Evolutionary conservation across 2,113 vertebrate species (phyloP).

Genomic region (Clarias magur): DNA sequence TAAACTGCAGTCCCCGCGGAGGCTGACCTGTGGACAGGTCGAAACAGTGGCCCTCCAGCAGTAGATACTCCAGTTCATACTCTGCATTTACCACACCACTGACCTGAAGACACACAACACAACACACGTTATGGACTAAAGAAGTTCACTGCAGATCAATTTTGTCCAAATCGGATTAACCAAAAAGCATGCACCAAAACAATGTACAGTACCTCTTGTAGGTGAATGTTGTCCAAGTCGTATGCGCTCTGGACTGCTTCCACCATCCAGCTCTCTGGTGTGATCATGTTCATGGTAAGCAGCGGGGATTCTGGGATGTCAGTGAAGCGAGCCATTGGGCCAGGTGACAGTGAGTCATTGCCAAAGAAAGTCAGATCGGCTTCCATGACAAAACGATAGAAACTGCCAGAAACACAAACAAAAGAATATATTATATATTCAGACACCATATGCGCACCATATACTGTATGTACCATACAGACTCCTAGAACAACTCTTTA

Average conservation of each 20-base stretch:
- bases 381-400: constrained; percentile 93
- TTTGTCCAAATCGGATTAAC: background rate
- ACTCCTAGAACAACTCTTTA: too few relatives aligned
- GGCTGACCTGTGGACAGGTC: constrained; percentile 84
- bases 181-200: background rate
- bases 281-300: constrained; percentile 93
- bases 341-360: constrained; percentile 74
- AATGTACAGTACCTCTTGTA: constrained; percentile 80
- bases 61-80: constrained; percentile 90
- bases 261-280: constrained; percentile 94
- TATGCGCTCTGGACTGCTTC: constrained; percentile 85
- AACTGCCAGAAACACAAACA: constrained; percentile 70
- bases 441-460: background rate
- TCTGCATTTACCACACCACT: constrained; percentile 80
- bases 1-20: constrained; percentile 91
- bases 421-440: background rate
- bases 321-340: constrained; percentile 84
- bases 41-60: constrained; percentile 95
- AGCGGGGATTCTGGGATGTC: constrained; percentile 89
- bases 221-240: constrained; percentile 94
- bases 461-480: too few relatives aligned
- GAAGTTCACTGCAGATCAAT: background rate
- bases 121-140: background rate
- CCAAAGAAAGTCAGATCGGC: constrained; percentile 78
- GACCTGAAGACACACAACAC: constrained; percentile 68